phyloP scores from a whole-genome alignment of 2,888 invertebrate genomes.

The Lasioglossum calceatum region DNA sequence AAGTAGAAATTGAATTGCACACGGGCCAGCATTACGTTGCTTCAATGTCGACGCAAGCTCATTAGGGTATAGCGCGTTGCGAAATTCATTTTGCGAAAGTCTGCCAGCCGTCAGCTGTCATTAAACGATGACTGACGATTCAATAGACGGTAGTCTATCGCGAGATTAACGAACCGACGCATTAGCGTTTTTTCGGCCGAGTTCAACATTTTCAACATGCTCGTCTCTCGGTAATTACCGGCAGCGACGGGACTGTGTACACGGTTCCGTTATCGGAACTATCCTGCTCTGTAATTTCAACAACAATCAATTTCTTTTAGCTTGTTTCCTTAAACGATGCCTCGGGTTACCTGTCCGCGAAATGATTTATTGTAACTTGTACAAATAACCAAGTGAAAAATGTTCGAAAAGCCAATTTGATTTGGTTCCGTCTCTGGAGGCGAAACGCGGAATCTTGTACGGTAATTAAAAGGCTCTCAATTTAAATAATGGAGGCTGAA shows the following conservation, averaged over 20 bases:
- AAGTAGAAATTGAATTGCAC: constrained; percentile 22
- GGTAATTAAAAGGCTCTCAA: constrained; percentile 20
- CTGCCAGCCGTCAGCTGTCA: constrained; percentile 37
- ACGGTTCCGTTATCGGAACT: background rate
- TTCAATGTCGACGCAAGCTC: background rate
- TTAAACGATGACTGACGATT: constrained; percentile 37
- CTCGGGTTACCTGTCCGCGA: background rate
- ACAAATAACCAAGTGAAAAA: background rate
- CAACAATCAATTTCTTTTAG: background rate
- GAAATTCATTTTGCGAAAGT: constrained; percentile 56
- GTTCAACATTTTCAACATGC: background rate
- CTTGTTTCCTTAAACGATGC: background rate
- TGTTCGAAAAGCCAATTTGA: background rate
- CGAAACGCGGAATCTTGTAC: background rate
- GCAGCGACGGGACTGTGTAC: background rate
- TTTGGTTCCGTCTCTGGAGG: background rate
- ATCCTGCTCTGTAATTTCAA: background rate
- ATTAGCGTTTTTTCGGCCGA: constrained; percentile 17
- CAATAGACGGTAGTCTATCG: constrained; percentile 20
- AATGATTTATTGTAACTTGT: background rate
- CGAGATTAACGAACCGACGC: constrained; percentile 7
- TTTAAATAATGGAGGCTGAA: constrained; percentile 10
- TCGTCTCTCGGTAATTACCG: background rate
- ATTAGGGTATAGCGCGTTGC: constrained; percentile 25
- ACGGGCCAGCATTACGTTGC: background rate